Base-by-base conservation (phyloP, 2,113 vertebrate genomes). In the Platichthys flesus region DNA sequence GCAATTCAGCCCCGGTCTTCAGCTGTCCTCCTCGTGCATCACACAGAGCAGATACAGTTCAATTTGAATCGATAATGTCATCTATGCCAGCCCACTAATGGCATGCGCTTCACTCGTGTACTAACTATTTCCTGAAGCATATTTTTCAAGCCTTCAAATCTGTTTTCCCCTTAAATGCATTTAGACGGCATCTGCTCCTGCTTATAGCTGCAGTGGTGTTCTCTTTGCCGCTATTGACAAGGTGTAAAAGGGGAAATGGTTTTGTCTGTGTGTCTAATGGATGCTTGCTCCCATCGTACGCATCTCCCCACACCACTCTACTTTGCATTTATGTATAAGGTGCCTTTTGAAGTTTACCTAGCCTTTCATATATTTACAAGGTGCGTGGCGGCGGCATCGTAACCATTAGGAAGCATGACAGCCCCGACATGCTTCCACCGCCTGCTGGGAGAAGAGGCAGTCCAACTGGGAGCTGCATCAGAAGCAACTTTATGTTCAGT, bases 141-240 rank as follows among this genome's bases (percentile, higher is more conserved):
- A 9, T 63, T 63, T 55, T 57, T 31, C 37, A 40, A 45, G 7
- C 40, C 31, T 35, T 35, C 51, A n/a, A 52, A 51, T 55, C 15
- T 18, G 42, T 76, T 82, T 71, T 57, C 18, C 10, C 40, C 5
- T 71, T 35, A 59, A 26, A 70, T 57, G 56, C 51, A 37, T 76
- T 49, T n/a, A 60, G 31, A 47, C n/a, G 5, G 18, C 67, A 70
- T 81, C 52, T 70, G 59, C 52, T 75, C 59, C 60, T 54, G 67
- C 60, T 35, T 51, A 45, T 31, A 31, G 65, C 45, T 67, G 64
- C 54, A 14, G 28, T n/a, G 31, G 10, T 40, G n/a, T 61, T 60
- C 42, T 55, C 58, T 56, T 66, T 28, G 52, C 67, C 21, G 28
- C 51, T 71, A 78, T 66, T 78, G 68, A 59, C 68, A 54, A 58